Evolutionary conservation across 2,113 vertebrate species (phyloP), one percentile per base, ranked within the genome.

Genomic region (Caranx ignobilis): DNA sequence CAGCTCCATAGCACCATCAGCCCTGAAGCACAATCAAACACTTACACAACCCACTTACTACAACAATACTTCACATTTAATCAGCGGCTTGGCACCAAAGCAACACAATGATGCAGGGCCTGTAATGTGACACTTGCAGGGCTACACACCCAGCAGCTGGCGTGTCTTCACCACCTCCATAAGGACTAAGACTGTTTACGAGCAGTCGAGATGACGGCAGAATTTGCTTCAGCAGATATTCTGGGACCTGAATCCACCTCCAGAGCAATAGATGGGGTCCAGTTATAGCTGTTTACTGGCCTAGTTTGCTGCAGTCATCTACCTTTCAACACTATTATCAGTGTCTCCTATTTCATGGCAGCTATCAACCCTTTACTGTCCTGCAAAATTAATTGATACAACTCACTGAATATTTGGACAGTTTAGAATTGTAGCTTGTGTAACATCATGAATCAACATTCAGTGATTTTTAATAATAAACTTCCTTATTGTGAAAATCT

Each of bases 201-300:
- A 79, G 21, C 47, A n/a, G 45, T 19, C 1, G 7, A 52, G 47
- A 71, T 41, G 72, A 85, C 77, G 61, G 45, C 71, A 43, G 12
- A 41, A 19, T 76, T 69, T 41, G 56, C 37, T 71, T 52, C 50
- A 26, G 32, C 13, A 52, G 77, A 56, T 87, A 82, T 84, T 77
- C 52, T 70, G 43, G 82, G 75, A 87, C 39, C 52, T 78, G 75
- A 74, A 21, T 70, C 18, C 68, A 39, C 39, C 69, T 67, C 72
- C 69, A 72, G 80, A 71, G 75, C 60, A 71, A 76, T n/a, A 59
- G 39, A 37, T 5, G 11, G 26, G 39, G 52, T 81, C 64, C 64
- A 79, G 57, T 73, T 69, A 71, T 45, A 85, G 80, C 60, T 69
- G 77, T 81, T 80, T 71, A 79, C 82, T 76, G 77, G 63, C 13